These are phyloP conservation scores for Epizoanthus stellaris DNA, from an alignment of 92 coral and sea anemone genomes.

Conservation along the genomic window DNA sequence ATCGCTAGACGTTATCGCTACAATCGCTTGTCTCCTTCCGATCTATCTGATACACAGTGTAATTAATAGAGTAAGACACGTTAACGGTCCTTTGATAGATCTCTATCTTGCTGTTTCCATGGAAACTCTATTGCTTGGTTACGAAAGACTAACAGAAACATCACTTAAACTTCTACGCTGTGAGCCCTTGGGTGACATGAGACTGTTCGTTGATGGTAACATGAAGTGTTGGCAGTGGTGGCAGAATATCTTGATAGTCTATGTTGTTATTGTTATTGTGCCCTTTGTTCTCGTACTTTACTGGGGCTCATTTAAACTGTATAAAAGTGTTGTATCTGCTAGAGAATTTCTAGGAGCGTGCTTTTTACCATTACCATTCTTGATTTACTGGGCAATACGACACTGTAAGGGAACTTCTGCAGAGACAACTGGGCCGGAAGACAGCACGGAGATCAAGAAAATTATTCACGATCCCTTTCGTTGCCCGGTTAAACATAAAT, in stretches of 20 bases:
- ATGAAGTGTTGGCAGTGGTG: constrained; percentile 65
- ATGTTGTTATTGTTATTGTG: not conserved
- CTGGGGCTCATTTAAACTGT: constrained; percentile 47
- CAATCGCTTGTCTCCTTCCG: constrained; percentile 23
- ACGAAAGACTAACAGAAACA: constrained; percentile 55
- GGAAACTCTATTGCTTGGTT: constrained; percentile 58
- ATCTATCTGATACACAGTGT: constrained; percentile 36
- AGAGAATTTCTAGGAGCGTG: constrained; percentile 44
- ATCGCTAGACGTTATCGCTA: constrained; percentile 46
- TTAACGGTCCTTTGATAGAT: constrained; percentile 1
- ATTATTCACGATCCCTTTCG: constrained; percentile 49
- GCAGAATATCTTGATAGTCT: not conserved
- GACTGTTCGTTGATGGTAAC: constrained; percentile 52
- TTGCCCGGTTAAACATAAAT: not conserved
- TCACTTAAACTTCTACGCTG: constrained; percentile 60
- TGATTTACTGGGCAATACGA: constrained; percentile 25
- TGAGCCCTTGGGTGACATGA: constrained; percentile 32
- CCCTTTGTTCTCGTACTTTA: constrained; percentile 41
- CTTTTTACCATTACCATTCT: constrained; percentile 38
- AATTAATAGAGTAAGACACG: not conserved
- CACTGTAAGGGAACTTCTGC: not conserved
- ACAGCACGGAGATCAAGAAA: constrained; percentile 14
- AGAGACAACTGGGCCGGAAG: not conserved
- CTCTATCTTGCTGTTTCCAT: constrained; percentile 39
- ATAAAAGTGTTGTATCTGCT: constrained; percentile 17